A percentile compares a stretch with the other conserved stretches of the same genome.
phyloP scores from a whole-genome alignment of 1,140 invertebrate species.

The Danaus melanippus region DNA sequence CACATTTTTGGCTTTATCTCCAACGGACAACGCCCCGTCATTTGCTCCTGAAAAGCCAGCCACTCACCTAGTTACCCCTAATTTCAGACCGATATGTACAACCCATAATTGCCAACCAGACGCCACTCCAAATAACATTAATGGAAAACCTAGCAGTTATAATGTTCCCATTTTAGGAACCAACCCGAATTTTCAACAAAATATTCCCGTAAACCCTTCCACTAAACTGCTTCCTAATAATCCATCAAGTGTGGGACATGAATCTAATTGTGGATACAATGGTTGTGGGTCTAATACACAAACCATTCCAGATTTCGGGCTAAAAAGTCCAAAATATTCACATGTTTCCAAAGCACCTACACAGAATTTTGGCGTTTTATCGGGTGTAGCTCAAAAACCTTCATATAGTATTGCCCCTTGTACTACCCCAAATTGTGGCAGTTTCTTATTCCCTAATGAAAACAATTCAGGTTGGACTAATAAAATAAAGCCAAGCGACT shows the following conservation, averaged over 20 bases:
- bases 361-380: too few species aligned
- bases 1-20: slow-evolving; percentile 15
- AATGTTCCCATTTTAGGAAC: slow-evolving; percentile 39
- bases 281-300: neutral
- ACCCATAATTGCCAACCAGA: slow-evolving; percentile 27
- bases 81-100: slow-evolving; percentile 27
- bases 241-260: too few species aligned
- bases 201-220: neutral
- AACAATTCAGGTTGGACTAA: too few species aligned
- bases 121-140: slow-evolving; percentile 13
- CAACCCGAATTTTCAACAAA: slow-evolving; percentile 14
- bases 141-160: slow-evolving; percentile 33
- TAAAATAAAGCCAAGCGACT: too few species aligned
- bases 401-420: too few species aligned
- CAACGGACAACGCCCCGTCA: neutral
- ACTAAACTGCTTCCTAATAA: too few species aligned
- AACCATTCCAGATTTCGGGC: neutral
- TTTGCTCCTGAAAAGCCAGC: slow-evolving; percentile 14
- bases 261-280: neutral
- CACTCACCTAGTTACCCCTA: slow-evolving; percentile 27
- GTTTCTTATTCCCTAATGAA: too few species aligned
- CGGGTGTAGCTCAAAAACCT: too few species aligned
- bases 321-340: too few species aligned
- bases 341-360: too few species aligned
- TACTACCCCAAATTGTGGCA: too few species aligned